Conservation (phyloP, 2,113 vertebrate species). For the Lonchura striata region DNA sequence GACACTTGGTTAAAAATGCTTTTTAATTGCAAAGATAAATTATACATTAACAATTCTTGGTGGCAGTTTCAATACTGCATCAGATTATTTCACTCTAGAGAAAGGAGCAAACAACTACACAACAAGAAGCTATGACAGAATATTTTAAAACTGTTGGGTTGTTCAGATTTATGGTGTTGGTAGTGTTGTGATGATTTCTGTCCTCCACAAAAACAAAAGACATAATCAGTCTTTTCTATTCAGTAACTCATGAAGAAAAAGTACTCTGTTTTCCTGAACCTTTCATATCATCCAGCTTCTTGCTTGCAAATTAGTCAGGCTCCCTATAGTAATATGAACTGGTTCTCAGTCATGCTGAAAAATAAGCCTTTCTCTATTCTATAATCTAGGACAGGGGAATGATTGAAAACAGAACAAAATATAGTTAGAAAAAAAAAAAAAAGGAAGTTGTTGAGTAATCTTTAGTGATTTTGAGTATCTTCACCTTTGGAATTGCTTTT, state of each 20-base stretch:
- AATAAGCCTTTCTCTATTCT: not conserved
- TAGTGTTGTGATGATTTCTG: not conserved
- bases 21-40: slow-evolving; percentile 85
- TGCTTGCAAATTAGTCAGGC: not conserved
- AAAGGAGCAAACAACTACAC: slow-evolving; percentile 23
- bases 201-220: slow-evolving; percentile 18
- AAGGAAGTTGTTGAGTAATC: not conserved
- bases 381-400: not conserved
- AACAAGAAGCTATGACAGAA: slow-evolving; percentile 13
- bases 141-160: slow-evolving; percentile 26
- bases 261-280: slow-evolving; percentile 14
- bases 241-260: slow-evolving; percentile 32
- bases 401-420: not conserved
- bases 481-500: not conserved
- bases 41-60: slow-evolving; percentile 78
- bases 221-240: slow-evolving; percentile 42
- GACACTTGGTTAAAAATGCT: slow-evolving; percentile 81
- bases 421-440: not conserved
- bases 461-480: not conserved
- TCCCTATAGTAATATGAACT: slow-evolving; percentile 29
- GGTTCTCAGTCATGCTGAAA: slow-evolving; percentile 41
- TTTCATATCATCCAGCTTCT: slow-evolving; percentile 27
- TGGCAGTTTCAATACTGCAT: slow-evolving; percentile 74
- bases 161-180: slow-evolving; percentile 22
- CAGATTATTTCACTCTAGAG: slow-evolving; percentile 66